Evolutionary conservation across 2,888 invertebrate species (phyloP), one percentile per base, ranked within the genome.

Genomic region (Drosophila percnosoma): DNA sequence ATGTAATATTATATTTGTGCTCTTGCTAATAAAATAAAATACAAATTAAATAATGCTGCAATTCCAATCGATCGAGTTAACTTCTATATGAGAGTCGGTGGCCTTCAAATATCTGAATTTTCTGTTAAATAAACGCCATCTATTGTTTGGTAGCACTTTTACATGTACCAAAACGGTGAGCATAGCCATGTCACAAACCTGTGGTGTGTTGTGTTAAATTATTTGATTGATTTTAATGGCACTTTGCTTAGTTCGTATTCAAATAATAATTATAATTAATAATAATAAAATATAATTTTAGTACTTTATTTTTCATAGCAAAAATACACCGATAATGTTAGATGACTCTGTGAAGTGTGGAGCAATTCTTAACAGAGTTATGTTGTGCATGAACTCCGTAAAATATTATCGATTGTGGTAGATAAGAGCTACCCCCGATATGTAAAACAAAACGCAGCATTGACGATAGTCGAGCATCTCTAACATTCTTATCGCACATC

Each of bases 391-490:
- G 27, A 54, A 49, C 53, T 34, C 45, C 40, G 42, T 24, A 24
- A 38, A 59, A 49, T 36, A n/a, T 27, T 55, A 77, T 74, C 68
- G 75, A 73, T 61, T 64, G 42, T 64, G 49, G 33, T 38, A 58
- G 60, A 76, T 73, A 65, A 74, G 74, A 73, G 74, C 58, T 45
- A 68, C 48, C 57, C 48, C 31, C 63, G 62, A 78, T 75, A 62
- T 36, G 69, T 57, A 55, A 65, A 21, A 21, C 27, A 59, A 65
- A 21, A 27, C 27, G 31, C 21, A 38, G 29, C 34, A 51, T 66
- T 38, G 33, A 2, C 72, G 58, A 67, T 78, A 59, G 34, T 52
- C 57, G 36, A 29, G 21, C 55, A 52, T 18, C 73, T 52, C 59
- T 64, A 72, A 51, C 33, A 73, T 61, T 54, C 54, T 68, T 52